Evolutionary conservation across 2,888 invertebrate genomes (phyloP).

Genomic region (Archips crataeganus): DNA sequence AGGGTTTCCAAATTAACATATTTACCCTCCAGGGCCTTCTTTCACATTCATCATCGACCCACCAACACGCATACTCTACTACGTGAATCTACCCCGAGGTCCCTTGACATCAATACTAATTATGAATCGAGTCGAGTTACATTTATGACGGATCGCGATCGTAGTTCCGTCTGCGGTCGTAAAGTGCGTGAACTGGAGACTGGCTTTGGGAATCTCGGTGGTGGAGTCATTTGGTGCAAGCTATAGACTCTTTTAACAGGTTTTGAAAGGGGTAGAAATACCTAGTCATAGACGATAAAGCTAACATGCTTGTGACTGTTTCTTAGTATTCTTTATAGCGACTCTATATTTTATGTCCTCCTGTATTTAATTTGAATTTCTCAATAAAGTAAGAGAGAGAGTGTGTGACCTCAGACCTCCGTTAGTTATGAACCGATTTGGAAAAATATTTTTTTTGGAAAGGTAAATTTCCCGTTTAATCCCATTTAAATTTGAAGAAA

Average conservation of each 20-base stretch:
- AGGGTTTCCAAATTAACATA: constrained; percentile 21
- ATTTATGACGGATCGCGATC: constrained; percentile 53
- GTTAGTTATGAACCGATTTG: no score
- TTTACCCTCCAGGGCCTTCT: constrained; percentile 16
- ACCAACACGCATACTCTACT: constrained; percentile 25
- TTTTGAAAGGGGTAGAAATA: no score
- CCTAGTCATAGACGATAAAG: no score
- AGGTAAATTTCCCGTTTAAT: no score
- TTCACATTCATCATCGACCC: constrained; percentile 33
- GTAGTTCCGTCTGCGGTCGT: constrained; percentile 52
- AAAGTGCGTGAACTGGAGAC: constrained; percentile 53
- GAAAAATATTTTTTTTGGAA: no score
- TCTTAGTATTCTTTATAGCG: no score
- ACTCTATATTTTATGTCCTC: no score
- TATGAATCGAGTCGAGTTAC: constrained; percentile 57
- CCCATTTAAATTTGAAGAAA: no score
- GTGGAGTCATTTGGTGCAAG: constrained; percentile 29
- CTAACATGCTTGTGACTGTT: no score
- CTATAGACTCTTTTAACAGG: neutral
- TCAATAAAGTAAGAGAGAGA: no score
- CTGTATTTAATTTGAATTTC: no score
- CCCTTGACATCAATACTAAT: constrained; percentile 55
- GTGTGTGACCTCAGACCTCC: no score
- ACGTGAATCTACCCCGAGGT: constrained; percentile 29
- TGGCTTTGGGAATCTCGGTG: constrained; percentile 47